Conservation (phyloP, 2,113 vertebrate species). For the Festucalex cinctus region DNA sequence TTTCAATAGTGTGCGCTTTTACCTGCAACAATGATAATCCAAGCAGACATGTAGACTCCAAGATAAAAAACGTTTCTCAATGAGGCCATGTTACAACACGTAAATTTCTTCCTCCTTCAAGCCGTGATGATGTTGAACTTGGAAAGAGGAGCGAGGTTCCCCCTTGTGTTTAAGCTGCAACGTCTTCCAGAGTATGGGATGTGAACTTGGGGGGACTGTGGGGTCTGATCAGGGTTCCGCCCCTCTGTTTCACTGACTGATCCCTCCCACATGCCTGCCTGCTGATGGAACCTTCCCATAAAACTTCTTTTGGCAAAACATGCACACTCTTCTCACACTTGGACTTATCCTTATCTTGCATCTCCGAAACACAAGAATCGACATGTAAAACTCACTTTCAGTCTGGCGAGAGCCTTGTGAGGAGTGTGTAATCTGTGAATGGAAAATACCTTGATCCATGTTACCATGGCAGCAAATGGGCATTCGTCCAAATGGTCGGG, state of each 20-base stretch:
- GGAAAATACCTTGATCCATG: neutral
- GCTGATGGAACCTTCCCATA: slow-evolving; percentile 5
- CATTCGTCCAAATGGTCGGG: slow-evolving; percentile 9
- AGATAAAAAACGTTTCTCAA: slow-evolving; percentile 21
- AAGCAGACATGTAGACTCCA: slow-evolving; percentile 27
- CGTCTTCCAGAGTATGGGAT: slow-evolving; percentile 14
- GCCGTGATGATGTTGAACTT: neutral
- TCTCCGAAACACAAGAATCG: neutral
- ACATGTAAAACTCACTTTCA: neutral
- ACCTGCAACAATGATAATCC: slow-evolving; percentile 36
- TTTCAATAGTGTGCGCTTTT: slow-evolving; percentile 3
- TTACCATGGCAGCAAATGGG: slow-evolving; percentile 4
- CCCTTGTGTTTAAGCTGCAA: neutral
- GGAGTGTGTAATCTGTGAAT: neutral
- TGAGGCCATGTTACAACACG: slow-evolving; percentile 21
- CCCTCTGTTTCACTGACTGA: slow-evolving; percentile 21
- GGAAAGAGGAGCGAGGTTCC: neutral
- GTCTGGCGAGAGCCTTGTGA: neutral
- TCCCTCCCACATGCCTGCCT: slow-evolving; percentile 40
- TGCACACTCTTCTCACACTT: neutral
- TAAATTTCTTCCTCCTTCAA: neutral
- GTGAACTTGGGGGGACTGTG: neutral
- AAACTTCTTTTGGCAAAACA: neutral
- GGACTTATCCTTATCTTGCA: neutral
- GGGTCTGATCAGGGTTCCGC: slow-evolving; percentile 19